These are phyloP conservation scores for Phrynocephalus guinanensis DNA, from an alignment of 2,797 vertebrate genomes.

Conservation along the genomic window DNA sequence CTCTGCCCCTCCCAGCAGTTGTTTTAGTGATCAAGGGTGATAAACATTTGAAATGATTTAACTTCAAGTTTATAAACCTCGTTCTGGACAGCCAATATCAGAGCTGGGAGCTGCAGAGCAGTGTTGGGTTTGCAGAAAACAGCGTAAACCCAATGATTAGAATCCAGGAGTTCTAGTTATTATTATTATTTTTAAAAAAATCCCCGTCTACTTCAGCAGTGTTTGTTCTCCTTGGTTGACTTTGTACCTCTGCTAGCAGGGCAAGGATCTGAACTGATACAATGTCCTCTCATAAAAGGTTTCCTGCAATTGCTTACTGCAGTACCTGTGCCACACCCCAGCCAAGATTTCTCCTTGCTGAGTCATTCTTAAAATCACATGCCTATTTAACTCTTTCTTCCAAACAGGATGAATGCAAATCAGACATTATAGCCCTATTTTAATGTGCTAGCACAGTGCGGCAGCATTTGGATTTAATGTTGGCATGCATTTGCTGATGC, in stretches of 20 bases:
- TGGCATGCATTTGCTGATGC: too few species aligned
- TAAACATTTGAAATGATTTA: background rate
- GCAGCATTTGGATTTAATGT: background rate
- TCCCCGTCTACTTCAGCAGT: background rate
- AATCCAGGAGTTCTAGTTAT: too few species aligned
- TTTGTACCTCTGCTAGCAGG: background rate
- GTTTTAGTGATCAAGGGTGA: too few species aligned
- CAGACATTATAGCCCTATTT: background rate
- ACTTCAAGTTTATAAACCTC: background rate
- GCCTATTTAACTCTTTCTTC: conserved; percentile 19
- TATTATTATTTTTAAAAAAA: background rate
- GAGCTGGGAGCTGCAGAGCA: background rate
- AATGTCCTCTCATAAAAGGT: background rate
- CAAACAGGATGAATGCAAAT: background rate
- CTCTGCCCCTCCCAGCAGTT: too few species aligned
- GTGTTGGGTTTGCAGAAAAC: too few species aligned
- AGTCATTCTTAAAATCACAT: accelerated
- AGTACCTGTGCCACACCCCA: background rate
- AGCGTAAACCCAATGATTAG: too few species aligned
- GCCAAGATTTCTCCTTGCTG: background rate
- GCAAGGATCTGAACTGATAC: background rate
- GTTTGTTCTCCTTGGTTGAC: conserved; percentile 8
- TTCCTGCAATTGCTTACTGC: background rate
- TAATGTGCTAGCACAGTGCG: background rate
- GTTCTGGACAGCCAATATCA: background rate